Base-by-base conservation (phyloP, 2,113 vertebrate species). In the Gnathonemus echidnorhynchus region DNA sequence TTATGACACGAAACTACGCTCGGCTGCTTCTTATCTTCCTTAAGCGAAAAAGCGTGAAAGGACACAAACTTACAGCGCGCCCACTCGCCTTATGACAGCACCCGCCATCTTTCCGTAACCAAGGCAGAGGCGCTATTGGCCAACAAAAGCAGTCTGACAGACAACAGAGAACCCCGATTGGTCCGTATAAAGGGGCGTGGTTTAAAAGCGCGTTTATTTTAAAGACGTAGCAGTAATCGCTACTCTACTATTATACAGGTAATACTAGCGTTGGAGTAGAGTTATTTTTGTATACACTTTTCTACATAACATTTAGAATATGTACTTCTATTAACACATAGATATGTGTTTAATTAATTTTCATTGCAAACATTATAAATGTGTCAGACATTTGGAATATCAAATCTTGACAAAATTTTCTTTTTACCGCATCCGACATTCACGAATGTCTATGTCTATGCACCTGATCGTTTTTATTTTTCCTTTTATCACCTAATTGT, bases 21-120 rank as follows among this genome's bases (percentile, higher is more conserved):
- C 35, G 11, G 31, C 15, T 6, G 15, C 35, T 17, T 8, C 35
- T 35, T 80, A 35, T 2, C 74, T 48, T 24, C 42, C 19, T 24
- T 21, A 84, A 46, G 7, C 8, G 45, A 85, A n/a, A 85, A 88
- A 45, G 35, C 39, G 27, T 42, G 4, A 86, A 62, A 27, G 90
- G 90, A 89, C 8, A 74, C 19, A n/a, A 91, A 95, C 96, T 96
- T 94, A 96, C 96, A 91, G 93, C 62, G 91, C 87, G 0, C 89
- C 17, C 77, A 93, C 85, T 90, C 92, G 92, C 88, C 89, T 93
- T 89, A 90, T 88, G 3, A 94, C 91, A 94, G 88, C 91, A 87
- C 93, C 93, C 92, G 96, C 96, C 96, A 96, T 96, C 87, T 95
- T 96, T 92, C 27, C 1, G 0, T 13, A 11, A 49, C 19, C 39